phyloP scores from a whole-genome alignment of 1,140 invertebrate species.

The Bombus balteatus region DNA sequence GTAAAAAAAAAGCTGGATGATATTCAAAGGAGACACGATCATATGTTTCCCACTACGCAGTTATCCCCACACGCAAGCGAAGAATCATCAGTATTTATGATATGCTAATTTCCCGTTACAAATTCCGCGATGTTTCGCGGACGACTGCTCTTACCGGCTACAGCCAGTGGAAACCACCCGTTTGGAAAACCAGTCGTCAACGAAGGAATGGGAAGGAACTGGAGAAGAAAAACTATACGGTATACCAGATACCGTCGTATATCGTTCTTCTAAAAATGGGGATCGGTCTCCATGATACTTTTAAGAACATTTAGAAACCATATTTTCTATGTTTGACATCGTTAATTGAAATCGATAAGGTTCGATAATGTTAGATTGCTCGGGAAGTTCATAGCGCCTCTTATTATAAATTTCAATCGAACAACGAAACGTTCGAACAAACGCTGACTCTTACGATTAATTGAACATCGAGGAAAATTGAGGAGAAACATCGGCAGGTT shows the following conservation, averaged over 20 bases:
- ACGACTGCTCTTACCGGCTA: slow-evolving; percentile 65
- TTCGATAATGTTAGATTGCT: not conserved
- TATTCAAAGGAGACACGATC: slow-evolving; percentile 45
- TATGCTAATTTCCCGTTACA: slow-evolving; percentile 81
- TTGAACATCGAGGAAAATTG: not conserved
- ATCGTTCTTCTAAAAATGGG: slow-evolving; percentile 49
- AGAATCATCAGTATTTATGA: slow-evolving; percentile 80
- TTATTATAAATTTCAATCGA: no score
- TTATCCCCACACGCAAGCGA: slow-evolving; percentile 11
- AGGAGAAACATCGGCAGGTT: not conserved
- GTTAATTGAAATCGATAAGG: not conserved
- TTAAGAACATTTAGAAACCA: not conserved
- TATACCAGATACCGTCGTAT: not conserved
- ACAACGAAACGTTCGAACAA: no score
- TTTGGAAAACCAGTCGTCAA: slow-evolving; percentile 70
- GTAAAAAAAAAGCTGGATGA: slow-evolving; percentile 10
- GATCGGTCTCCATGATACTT: slow-evolving; percentile 45
- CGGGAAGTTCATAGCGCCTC: not conserved
- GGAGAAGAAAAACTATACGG: slow-evolving; percentile 53
- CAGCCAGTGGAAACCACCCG: slow-evolving; percentile 66
- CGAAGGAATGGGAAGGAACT: slow-evolving; percentile 57
- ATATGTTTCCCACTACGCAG: slow-evolving; percentile 14
- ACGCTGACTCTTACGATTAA: no score
- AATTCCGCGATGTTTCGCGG: slow-evolving; percentile 78
- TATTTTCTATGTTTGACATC: no score